Base-by-base conservation (phyloP, 1,140 invertebrate genomes). In the Danaus melanippus region DNA sequence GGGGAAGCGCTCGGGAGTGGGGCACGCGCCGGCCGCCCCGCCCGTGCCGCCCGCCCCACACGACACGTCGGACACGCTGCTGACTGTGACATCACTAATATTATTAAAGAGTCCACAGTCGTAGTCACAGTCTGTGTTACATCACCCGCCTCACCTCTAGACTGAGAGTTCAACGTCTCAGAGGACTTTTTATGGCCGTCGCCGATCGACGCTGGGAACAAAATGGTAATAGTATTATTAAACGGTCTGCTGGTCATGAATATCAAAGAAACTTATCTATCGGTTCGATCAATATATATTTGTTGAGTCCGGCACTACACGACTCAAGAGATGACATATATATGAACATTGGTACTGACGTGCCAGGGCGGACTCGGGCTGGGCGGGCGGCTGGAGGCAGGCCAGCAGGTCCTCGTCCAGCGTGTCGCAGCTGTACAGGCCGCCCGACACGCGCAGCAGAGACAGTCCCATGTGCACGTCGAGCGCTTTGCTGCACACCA, bases 391-490 rank as follows among this genome's bases (percentile, higher is more conserved):
- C 71, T 60, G 45, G 41, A 84, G 66, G 48, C 60, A 79, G 3
- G 68, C 67, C 6, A 53, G 66, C 39, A 84, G 66, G 49, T 89
- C 83, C n/a, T 90, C 90, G 46, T 90, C 90, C 32, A 92, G 69
- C 39, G 89, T 69, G n/a, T 89, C 88, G 43, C 90, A 89, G 48
- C 90, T 92, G 82, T 96, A 93, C 32, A 97, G 88, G 0, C 97
- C 96, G 60, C 94, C 92, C 53, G 92, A 91, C 4, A 97, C 87
- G 46, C 96, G 90, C 5, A 99, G 85, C 56, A 99, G 92, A 8
- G 93, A 95, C 17, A 99, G 91, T 8, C 96, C 95, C 84, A 96
- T 90, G 74, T 98, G 93, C 87, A 97, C 91, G 85, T 99, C 96
- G 63, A 99, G 90, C 0, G 96, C 95, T 88, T 96, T 96, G 83